Conservation (phyloP, 2,113 vertebrate species). For the Synodontis membranacea region DNA sequence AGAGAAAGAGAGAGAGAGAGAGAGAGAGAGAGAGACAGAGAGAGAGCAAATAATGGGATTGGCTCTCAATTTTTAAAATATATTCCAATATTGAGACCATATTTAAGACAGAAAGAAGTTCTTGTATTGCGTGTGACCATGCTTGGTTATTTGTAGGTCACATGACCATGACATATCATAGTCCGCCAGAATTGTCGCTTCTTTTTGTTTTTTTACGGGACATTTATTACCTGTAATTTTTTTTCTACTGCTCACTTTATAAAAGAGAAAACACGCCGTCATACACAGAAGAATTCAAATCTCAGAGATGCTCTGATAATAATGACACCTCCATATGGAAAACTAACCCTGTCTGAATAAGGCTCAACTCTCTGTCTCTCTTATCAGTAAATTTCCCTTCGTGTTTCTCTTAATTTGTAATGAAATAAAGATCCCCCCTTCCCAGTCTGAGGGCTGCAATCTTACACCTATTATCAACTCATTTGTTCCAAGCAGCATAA, state of each 20-base stretch:
- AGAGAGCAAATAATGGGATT: neutral
- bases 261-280: neutral
- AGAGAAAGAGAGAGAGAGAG: constrained; percentile 3
- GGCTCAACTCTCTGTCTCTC: neutral
- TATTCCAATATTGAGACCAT: neutral
- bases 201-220: too few species aligned
- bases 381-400: neutral
- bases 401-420: neutral
- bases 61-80: neutral
- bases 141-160: neutral
- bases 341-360: neutral
- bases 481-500: neutral
- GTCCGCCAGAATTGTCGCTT: neutral
- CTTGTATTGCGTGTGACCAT: neutral
- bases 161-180: neutral
- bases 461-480: neutral
- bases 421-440: too few species aligned
- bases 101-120: neutral
- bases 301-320: neutral
- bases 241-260: neutral
- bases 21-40: neutral
- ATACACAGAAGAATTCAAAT: neutral
- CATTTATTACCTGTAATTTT: neutral
- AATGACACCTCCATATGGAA: neutral
- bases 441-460: neutral